phyloP scores from a whole-genome alignment of 2,113 vertebrate species.

The Smithornis capensis region DNA sequence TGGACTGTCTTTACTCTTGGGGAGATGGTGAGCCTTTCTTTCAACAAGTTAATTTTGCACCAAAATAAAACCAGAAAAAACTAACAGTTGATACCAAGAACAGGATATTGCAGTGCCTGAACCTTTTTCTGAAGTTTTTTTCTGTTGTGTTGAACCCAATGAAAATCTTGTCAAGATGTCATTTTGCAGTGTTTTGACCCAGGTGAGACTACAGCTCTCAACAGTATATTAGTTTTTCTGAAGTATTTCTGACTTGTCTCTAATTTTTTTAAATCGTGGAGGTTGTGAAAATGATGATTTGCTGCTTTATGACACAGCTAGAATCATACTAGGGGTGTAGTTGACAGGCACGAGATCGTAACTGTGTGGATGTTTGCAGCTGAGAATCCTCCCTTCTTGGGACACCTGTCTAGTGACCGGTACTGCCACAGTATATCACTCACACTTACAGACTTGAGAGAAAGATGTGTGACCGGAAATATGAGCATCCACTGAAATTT shows the following conservation, averaged over 20 bases:
- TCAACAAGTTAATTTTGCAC: neutral
- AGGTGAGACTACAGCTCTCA: neutral
- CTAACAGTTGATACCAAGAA: neutral
- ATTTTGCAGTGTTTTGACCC: neutral
- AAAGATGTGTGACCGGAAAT: conserved; percentile 29
- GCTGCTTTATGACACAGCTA: neutral
- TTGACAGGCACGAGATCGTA: neutral
- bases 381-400: neutral
- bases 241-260: neutral
- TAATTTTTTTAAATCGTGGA: neutral
- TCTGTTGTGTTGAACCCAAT: neutral
- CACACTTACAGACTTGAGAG: neutral
- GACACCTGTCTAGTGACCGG: neutral
- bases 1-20: neutral
- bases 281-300: neutral
- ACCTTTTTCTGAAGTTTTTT: neutral
- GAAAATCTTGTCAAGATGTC: neutral
- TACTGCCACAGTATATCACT: neutral
- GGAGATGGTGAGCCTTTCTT: neutral
- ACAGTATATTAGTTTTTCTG: neutral
- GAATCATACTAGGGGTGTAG: neutral
- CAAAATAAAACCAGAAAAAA: neutral
- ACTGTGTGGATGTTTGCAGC: neutral
- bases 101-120: neutral
- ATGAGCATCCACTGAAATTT: neutral